Conservation (phyloP, 2,888 invertebrate genomes). For the Melikaiella ostensackeni region DNA sequence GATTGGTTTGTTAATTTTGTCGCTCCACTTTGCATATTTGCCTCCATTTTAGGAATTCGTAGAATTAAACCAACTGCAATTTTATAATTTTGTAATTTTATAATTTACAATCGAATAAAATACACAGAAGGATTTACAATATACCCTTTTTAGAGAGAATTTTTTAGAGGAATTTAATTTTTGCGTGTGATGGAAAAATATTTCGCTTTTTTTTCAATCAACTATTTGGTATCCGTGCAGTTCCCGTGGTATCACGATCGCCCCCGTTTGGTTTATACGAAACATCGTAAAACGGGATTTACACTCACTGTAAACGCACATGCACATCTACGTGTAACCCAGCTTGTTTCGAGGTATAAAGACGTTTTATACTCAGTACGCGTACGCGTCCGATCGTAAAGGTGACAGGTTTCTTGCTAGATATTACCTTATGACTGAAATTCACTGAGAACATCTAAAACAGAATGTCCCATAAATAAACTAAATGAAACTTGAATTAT, state of each 20-base stretch:
- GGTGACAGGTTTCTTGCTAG: background rate
- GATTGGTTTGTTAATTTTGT: background rate
- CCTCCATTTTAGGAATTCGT: background rate
- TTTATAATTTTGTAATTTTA: too few species aligned
- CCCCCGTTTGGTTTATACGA: background rate
- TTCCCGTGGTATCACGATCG: background rate
- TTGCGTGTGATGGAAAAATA: background rate
- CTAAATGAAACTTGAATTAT: too few species aligned
- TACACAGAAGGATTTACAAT: too few species aligned
- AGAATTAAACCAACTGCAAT: too few species aligned
- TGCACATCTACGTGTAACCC: conserved; percentile 20
- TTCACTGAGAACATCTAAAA: background rate
- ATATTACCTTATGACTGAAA: background rate
- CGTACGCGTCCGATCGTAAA: background rate
- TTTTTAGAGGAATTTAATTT: background rate
- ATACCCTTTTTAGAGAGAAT: background rate
- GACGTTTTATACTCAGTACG: background rate
- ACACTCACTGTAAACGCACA: conserved; percentile 58
- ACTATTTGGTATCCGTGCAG: background rate
- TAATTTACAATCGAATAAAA: too few species aligned
- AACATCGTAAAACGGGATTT: conserved; percentile 53
- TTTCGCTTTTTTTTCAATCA: background rate
- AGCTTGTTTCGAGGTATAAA: background rate
- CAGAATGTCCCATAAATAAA: background rate
- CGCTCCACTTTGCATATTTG: background rate